phyloP scores from a whole-genome alignment of 2,888 invertebrate genomes.

The Craniophora ligustri region DNA sequence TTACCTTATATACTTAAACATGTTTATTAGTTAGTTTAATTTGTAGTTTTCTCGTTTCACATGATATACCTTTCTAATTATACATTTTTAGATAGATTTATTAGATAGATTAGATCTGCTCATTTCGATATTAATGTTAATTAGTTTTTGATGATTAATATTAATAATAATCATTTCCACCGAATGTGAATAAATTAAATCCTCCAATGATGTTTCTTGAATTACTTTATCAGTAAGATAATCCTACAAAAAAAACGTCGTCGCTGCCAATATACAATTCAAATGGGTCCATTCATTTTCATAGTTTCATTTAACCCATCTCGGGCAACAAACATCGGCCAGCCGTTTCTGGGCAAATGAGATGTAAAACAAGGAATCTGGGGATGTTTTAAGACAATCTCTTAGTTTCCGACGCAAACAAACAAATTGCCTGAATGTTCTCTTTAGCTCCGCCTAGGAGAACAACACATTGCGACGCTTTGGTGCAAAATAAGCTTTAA shows the following conservation, averaged over 20 bases:
- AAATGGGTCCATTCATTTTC: conserved; percentile 52
- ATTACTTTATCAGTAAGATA: not conserved
- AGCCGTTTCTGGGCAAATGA: conserved; percentile 68
- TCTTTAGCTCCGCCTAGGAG: conserved; percentile 52
- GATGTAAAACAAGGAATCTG: conserved; percentile 76
- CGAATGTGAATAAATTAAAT: too few species aligned
- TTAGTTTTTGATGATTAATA: not conserved
- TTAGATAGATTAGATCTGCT: not conserved
- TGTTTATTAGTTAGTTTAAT: too few species aligned
- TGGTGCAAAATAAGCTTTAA: conserved; percentile 52
- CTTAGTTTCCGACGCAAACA: conserved; percentile 69
- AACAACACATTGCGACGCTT: conserved; percentile 54
- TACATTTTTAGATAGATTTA: too few species aligned
- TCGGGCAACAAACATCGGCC: conserved; percentile 48
- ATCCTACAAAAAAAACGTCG: conserved; percentile 7
- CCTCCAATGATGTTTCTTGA: not conserved
- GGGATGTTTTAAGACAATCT: conserved; percentile 71
- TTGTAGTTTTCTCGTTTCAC: too few species aligned
- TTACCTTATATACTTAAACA: too few species aligned
- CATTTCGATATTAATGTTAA: too few species aligned
- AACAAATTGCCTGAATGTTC: conserved; percentile 71
- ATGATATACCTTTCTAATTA: too few species aligned
- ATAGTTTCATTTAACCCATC: conserved; percentile 49
- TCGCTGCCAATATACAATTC: conserved; percentile 33
- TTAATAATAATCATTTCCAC: not conserved